Base-by-base conservation (phyloP, 1,140 invertebrate species). In the Varroa destructor region DNA sequence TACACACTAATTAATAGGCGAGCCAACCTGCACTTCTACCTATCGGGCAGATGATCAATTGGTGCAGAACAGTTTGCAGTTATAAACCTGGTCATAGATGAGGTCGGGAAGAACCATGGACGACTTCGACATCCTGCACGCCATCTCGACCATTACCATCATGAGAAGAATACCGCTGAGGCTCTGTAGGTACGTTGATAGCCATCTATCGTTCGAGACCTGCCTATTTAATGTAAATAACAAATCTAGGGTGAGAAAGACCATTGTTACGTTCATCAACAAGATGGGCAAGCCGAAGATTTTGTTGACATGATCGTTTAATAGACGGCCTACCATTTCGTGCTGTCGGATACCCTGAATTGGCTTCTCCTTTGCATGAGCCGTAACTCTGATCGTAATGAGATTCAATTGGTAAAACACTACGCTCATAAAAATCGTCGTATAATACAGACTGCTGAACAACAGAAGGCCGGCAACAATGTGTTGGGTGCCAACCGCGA, bases 261-360 rank as follows among this genome's bases (percentile, higher is more conserved):
- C 36, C 1, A 67, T 67, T 40, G 61, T 67, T 14, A 67, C 61
- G 37, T 67, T 67, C 61, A 67, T 67, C 37, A 67, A 8, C 12
- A 67, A 37, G 37, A 67, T 67, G 40, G 61, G 61, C 12, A 67
- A 43, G 12, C 61, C 61, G 61, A 67, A 67, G 12, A 67, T 40
- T 40, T 67, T 67, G 61, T 67, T 67, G 40, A 67, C 61, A 25
- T 67, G 61, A 67, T 67, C 61, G 46, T 46, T 67, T 12, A 67
- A 14, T 3, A 67, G 46, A 67, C 61, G 61, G 2, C 61, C 61
- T 2, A 67, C 40, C 61, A 67, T 67, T 37, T 40, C 46, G 36
- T 67, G 61, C 61, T 67, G 61, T 67, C 46, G 40, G 37, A 67
- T 67, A 14, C 40, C 37, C 5, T 67, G 61, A 40, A 67, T 14